Conservation (phyloP, 2,113 vertebrate species). For the Vireo altiloquus region DNA sequence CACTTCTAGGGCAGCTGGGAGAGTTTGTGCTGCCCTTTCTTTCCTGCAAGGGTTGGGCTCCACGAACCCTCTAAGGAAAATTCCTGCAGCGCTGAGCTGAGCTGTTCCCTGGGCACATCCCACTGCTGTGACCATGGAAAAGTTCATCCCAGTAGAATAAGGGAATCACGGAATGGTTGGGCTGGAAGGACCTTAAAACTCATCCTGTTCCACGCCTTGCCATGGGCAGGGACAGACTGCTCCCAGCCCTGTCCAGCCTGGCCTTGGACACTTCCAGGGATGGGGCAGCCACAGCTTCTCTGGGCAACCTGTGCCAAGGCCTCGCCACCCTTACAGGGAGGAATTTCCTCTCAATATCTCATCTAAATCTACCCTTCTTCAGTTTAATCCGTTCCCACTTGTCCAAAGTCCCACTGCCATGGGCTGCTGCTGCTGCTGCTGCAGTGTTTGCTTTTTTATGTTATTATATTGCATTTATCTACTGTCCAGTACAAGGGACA, state of each 20-base stretch:
- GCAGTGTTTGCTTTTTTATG: not conserved
- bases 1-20: not conserved
- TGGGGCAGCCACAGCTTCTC: not conserved
- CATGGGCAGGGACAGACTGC: not conserved
- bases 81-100: not conserved
- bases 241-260: rapidly evolving
- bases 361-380: not conserved
- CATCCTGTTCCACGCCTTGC: rapidly evolving
- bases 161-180: not conserved
- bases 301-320: not conserved
- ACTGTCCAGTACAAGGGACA: not conserved
- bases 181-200: not conserved
- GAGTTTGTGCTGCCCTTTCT: not conserved
- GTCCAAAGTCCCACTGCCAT: not conserved
- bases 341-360: not conserved
- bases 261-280: not conserved
- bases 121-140: not conserved
- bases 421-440: not conserved
- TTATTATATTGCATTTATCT: not conserved
- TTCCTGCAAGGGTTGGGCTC: not conserved
- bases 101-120: not conserved
- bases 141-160: not conserved
- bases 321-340: rapidly evolving
- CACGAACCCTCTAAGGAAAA: rapidly evolving
- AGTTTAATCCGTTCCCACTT: not conserved